phyloP scores from a whole-genome alignment of 53 echinoderm and acorn worm species.

The Stichopus horrens region DNA sequence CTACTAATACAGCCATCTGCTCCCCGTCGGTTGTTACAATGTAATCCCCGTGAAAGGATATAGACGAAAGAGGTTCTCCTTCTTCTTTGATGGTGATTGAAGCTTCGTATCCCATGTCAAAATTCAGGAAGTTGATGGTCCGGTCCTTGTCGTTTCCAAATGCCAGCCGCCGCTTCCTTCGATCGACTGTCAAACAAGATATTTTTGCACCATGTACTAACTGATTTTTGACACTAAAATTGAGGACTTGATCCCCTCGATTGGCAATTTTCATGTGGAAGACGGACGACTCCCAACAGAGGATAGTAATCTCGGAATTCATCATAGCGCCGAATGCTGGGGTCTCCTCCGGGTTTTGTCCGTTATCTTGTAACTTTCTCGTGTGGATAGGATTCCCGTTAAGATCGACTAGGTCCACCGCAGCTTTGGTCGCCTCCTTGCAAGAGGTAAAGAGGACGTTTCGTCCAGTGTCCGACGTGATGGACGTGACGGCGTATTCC shows the following conservation, averaged over 20 bases:
- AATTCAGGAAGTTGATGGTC: constrained; percentile 10
- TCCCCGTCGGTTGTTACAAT: constrained; percentile 9
- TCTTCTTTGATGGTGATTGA: constrained; percentile 14
- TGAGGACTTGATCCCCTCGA: not conserved
- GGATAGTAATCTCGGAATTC: not conserved
- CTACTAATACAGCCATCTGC: not conserved
- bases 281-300: constrained; percentile 21
- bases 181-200: not conserved
- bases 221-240: not conserved
- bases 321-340: constrained; percentile 18
- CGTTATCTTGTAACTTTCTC: constrained; percentile 33
- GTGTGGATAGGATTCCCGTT: constrained; percentile 23
- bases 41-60: not conserved
- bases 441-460: constrained; percentile 7
- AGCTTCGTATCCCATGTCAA: not conserved
- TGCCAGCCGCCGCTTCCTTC: not conserved
- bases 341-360: not conserved
- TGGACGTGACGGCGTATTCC: not conserved
- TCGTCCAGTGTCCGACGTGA: not conserved
- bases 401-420: constrained; percentile 8
- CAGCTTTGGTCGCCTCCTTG: constrained; percentile 21
- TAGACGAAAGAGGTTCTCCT: not conserved
- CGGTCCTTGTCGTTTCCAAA: constrained; percentile 22
- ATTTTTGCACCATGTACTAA: constrained; percentile 27
- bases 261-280: constrained; percentile 4